Percentiles rank a stretch among this genome's conserved stretches.
Evolutionary conservation across 2,113 vertebrate genomes (phyloP).

Genomic region (Sinocyclocheilus grahami): DNA sequence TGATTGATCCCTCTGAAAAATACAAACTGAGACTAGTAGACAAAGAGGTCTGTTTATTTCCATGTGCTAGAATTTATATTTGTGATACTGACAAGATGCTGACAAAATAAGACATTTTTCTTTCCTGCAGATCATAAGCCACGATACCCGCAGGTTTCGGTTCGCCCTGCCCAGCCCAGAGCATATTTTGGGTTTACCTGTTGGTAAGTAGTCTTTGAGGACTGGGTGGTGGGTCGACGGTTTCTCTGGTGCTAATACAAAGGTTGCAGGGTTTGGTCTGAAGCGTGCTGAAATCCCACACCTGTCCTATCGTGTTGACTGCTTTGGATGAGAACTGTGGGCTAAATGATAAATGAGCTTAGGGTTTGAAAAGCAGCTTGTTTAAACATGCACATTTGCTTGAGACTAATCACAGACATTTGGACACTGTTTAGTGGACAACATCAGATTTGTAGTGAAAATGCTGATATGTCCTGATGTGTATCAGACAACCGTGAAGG

Average conservation of each 20-base stretch:
- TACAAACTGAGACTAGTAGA: conserved; percentile 73
- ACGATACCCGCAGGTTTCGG: conserved; percentile 75
- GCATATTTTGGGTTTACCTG: conserved; percentile 74
- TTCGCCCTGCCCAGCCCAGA: conserved; percentile 74
- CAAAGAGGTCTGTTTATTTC: conserved; percentile 63
- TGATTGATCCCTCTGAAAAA: conserved; percentile 72
- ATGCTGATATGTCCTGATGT: background rate
- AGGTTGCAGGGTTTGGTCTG: background rate
- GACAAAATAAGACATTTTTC: background rate
- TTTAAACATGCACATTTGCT: background rate
- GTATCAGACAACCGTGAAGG: background rate
- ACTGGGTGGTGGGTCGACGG: background rate
- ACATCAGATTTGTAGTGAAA: background rate
- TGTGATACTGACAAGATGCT: background rate
- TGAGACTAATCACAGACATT: background rate
- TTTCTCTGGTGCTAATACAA: background rate
- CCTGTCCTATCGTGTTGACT: background rate
- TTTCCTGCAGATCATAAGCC: conserved; percentile 68
- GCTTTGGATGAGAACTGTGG: background rate
- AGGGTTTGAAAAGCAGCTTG: background rate
- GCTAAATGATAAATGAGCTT: conserved; percentile 1
- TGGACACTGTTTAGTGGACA: too few relatives aligned
- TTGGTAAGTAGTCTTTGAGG: conserved; percentile 66
- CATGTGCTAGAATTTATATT: too few relatives aligned
- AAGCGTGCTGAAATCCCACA: background rate